Percentiles rank a stretch among this genome's conserved stretches.
Conservation (phyloP, 2,113 vertebrate species). For the Aleadryas rufinucha region DNA sequence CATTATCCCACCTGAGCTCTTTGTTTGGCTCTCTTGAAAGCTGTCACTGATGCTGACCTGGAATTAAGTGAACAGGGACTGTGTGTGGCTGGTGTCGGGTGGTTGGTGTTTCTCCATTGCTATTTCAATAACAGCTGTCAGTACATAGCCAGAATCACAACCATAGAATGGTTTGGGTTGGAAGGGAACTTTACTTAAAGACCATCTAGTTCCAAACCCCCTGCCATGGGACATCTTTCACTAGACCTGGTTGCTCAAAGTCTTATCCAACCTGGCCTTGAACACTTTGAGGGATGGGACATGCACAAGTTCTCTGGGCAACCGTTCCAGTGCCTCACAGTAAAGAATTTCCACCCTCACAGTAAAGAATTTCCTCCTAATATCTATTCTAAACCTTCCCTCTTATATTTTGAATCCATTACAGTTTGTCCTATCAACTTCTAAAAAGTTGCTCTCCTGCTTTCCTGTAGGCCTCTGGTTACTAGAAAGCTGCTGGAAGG, state of each 20-base stretch:
- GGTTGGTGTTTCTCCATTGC: not conserved
- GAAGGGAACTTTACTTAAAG: not conserved
- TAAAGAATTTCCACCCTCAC: not conserved
- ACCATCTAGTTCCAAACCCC: not conserved
- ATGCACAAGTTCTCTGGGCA: not conserved
- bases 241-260: not conserved
- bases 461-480: not conserved
- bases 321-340: not conserved
- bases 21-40: not conserved
- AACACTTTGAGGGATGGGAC: not conserved
- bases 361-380: not conserved
- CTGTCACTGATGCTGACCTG: not conserved
- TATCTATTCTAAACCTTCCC: not conserved
- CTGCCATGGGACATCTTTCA: not conserved
- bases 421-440: not conserved
- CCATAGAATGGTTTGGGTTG: not conserved
- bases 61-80: not conserved
- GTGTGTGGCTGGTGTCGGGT: not conserved
- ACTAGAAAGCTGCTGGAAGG: not conserved
- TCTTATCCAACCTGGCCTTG: too few relatives aligned
- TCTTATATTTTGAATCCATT: not conserved
- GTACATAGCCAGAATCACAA: not conserved
- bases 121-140: not conserved
- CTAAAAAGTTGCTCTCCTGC: not conserved
- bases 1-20: not conserved